Evolutionary conservation across 2,888 invertebrate genomes (phyloP), one percentile per base, ranked within the genome.

Genomic region (Priocnemis perturbator): DNA sequence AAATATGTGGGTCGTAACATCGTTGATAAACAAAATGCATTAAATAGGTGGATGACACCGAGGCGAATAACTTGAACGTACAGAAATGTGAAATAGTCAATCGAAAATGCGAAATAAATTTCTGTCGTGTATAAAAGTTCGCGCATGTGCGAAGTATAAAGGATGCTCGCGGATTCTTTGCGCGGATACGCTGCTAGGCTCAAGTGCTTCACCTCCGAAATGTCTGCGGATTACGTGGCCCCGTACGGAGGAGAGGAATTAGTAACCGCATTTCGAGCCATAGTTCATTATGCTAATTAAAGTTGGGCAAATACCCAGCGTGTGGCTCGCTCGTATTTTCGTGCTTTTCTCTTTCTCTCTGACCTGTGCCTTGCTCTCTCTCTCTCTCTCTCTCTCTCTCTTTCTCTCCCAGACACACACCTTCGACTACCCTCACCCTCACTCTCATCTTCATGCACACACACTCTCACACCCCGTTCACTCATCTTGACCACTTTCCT

Each of bases 281-380:
- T 74, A 75, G 81, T 79, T 82, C 79, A 82, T 82, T 82, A 83
- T 79, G 76, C 67, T 83, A 82, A 82, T 82, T 81, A 81, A 81
- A 81, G 73, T 81, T 74, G 72, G 71, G 71, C 60, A 77, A 79
- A 79, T 81, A 82, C 71, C 48, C 69, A 44, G 65, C 47, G 66
- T 74, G 62, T 66, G 77, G 66, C 48, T 52, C 17, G 60, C 55
- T 45, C 64, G 62, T 71, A 69, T 67, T 70, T 69, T 68, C 60
- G 20, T 26, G 65, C 60, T 50, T 20, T 26, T 48, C 50, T 50
- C 50, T 17, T 50, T 19, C 50, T 50, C 50, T 19, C 50, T 14
- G 19, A 50, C n/a, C 50, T 17, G n/a, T 47, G 19, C 17, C 23
- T 45, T 11, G 14, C 47, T 19, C 19, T 21, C 59, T 20, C 57